A percentile compares a stretch with the other conserved stretches of the same genome.
Conservation (phyloP, 2,888 invertebrate genomes). For the Dicranocentrus wangi region DNA sequence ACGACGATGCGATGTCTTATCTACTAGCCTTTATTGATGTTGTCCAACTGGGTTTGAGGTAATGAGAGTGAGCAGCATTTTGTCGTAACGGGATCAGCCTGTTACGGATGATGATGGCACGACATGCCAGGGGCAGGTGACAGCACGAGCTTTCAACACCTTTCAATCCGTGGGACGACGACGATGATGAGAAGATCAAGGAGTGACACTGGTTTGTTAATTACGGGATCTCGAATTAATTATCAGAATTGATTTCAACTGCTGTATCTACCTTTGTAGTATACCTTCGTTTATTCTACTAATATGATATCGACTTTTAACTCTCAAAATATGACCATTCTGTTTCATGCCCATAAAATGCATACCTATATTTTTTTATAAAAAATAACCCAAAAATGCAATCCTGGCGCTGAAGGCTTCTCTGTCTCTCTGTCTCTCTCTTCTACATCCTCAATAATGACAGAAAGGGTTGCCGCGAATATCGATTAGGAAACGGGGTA, state of each 20-base stretch:
- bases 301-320: too few species aligned
- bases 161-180: conserved; percentile 12
- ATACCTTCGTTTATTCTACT: too few species aligned
- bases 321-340: too few species aligned
- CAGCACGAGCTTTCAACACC: conserved; percentile 56
- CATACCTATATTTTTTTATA: too few species aligned
- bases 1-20: conserved; percentile 51
- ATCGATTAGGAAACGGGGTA: conserved; percentile 66
- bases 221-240: too few species aligned
- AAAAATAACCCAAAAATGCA: too few species aligned
- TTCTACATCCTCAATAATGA: too few species aligned
- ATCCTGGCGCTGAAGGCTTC: too few species aligned
- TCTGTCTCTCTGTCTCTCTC: too few species aligned
- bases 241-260: too few species aligned
- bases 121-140: not conserved
- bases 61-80: not conserved
- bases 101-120: not conserved
- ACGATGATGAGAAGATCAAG: conserved; percentile 3
- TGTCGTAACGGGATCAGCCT: conserved; percentile 7
- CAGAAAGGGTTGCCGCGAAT: conserved; percentile 65
- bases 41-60: conserved; percentile 44
- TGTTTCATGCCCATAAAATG: too few species aligned
- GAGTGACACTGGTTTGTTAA: not conserved
- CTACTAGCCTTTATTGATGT: conserved; percentile 57
- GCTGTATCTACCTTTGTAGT: too few species aligned